Conservation (phyloP, 1,140 invertebrate species). For the Drosophila malerkotliana region DNA sequence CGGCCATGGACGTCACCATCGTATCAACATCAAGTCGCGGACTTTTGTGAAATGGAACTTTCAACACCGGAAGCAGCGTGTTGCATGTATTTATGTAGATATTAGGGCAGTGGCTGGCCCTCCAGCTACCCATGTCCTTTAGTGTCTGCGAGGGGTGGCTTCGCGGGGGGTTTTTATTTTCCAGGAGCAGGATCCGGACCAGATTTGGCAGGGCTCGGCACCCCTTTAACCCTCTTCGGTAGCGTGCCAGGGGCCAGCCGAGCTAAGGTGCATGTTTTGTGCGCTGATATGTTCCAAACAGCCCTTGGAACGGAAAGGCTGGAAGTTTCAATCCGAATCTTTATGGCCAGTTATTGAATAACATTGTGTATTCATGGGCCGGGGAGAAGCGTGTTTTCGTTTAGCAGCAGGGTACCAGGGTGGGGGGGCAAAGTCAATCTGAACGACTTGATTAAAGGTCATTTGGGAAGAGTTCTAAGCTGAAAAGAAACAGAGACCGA, state of each 20-base stretch:
- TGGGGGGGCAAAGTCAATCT: conserved; percentile 13
- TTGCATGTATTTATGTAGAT: conserved; percentile 83
- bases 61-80: conserved; percentile 82
- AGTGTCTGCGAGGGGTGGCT: conserved; percentile 14
- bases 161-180: conserved; percentile 55
- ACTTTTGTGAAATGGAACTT: conserved; percentile 77
- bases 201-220: conserved; percentile 69
- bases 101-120: conserved; percentile 61
- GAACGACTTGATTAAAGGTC: conserved; percentile 17
- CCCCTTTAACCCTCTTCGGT: conserved; percentile 23
- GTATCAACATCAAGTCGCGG: conserved; percentile 74
- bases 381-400: conserved; percentile 34
- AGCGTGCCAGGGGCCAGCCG: conserved; percentile 29
- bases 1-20: conserved; percentile 47
- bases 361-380: conserved; percentile 76
- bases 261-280: conserved; percentile 58
- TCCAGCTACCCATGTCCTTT: not conserved
- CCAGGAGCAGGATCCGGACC: conserved; percentile 71
- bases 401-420: conserved; percentile 1
- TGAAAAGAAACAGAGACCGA: not conserved
- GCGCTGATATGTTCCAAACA: conserved; percentile 37
- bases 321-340: conserved; percentile 23
- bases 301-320: conserved; percentile 30
- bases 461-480: conserved; percentile 1
- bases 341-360: conserved; percentile 55